Base-by-base conservation (phyloP, 2,888 invertebrate species). In the Erebia ligea region DNA sequence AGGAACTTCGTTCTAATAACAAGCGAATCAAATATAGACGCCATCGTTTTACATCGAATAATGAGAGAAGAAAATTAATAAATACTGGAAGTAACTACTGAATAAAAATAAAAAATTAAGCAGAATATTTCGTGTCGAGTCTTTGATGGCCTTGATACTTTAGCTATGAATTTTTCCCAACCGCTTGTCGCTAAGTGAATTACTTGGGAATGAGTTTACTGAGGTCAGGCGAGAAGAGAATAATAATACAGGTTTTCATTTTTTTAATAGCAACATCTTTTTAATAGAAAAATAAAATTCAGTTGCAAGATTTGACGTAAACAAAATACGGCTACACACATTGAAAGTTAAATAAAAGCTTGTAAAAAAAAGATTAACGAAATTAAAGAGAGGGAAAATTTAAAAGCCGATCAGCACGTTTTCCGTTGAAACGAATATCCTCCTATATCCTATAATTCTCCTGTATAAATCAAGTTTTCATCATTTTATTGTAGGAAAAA, bases 401-500 rank as follows among this genome's bases (percentile, higher is more conserved):
- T 6, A 52, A 25, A 34, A 34, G 34, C 15, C 25, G 57, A 57
- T 25, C 57, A 57, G 40, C 59, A 34, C n/a, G 15, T 59, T 40
- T 59, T n/a, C 59, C 17, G 10, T 40, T 6, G 9, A 59, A 59
- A 17, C 59, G 40, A 59, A 40, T 40, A 34, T 6, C 40, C n/a
- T 11, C 59, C 11, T 40, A 40, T 40, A 34, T 13, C 17, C n/a
- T 17, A 40, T n/a, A n/a, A n/a, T n/a, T n/a, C n/a, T n/a, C n/a
- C n/a, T n/a, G n/a, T n/a, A 59, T 40, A 42, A 42, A 57, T 57
- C 34, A 57, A 59, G 72, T 76, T 73, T 72, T 69, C 72, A 68
- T 68, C 67, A 77, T 75, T 77, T 74, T 76, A 70, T 76, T 72
- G 68, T 63, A 67, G 64, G 64, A 66, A 71, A 61, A 71, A 71